A percentile compares a stretch with the other conserved stretches of the same genome.
phyloP scores from a whole-genome alignment of 2,888 invertebrate genomes.

The Crocallis elinguaria region DNA sequence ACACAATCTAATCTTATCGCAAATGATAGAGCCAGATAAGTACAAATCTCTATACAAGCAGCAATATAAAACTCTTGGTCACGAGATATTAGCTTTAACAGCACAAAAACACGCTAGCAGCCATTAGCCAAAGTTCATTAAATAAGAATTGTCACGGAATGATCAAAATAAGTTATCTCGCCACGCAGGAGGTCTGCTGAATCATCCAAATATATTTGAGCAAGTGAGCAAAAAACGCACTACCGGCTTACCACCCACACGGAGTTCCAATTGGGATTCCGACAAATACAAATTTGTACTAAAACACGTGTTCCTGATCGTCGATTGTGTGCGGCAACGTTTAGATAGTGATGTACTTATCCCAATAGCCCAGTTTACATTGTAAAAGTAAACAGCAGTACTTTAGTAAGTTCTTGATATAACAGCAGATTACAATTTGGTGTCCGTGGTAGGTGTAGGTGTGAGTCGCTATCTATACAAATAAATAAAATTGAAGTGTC shows the following conservation, averaged over 20 bases:
- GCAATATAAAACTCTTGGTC: constrained; percentile 32
- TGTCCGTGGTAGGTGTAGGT: too few relatives aligned
- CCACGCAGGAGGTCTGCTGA: constrained; percentile 76
- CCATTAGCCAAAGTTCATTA: constrained; percentile 30
- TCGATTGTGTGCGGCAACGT: constrained; percentile 52
- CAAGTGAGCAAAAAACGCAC: constrained; percentile 53
- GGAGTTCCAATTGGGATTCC: constrained; percentile 57
- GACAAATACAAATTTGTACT: constrained; percentile 48
- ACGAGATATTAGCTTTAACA: constrained; percentile 30
- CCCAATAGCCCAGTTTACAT: neutral
- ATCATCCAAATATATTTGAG: constrained; percentile 63
- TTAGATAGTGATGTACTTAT: constrained; percentile 30
- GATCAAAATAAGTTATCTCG: constrained; percentile 42
- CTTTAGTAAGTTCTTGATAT: neutral
- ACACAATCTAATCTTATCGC: constrained; percentile 25
- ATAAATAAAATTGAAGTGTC: too few relatives aligned
- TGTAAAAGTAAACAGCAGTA: neutral
- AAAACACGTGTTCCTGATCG: constrained; percentile 47
- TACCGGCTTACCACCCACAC: constrained; percentile 69
- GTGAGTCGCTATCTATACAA: too few relatives aligned
- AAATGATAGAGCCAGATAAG: constrained; percentile 9
- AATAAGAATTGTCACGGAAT: constrained; percentile 28
- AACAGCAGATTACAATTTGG: too few relatives aligned
- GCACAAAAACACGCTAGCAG: constrained; percentile 21
- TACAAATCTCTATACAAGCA: constrained; percentile 5